Base-by-base conservation (phyloP, 2,113 vertebrate species). In the Puffinus mauretanicus region DNA sequence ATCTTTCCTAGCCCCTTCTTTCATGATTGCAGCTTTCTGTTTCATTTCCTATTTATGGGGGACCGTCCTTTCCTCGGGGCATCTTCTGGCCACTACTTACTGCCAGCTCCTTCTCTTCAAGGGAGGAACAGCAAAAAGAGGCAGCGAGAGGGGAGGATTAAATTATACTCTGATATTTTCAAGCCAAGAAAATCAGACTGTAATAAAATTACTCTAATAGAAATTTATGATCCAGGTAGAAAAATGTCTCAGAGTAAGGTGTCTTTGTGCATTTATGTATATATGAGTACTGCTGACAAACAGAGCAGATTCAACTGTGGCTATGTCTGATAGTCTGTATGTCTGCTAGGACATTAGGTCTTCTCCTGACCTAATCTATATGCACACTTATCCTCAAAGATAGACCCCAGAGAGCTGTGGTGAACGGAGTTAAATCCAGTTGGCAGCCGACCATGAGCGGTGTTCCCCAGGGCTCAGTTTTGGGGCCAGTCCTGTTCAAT, bases 21-120 rank as follows among this genome's bases (percentile, higher is more conserved):
- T 89, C 46, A 69, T 58, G 54, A 86, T 44, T 91, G 72, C 55
- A 92, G 62, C 58, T 92, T 96, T 96, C 82, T 94, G 70, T 90
- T 96, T 91, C 80, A 96, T 96, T 95, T 95, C 75, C 86, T 89
- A 80, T 94, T 96, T 93, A 92, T 66, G 51, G 47, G 64, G 71
- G 24, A 91, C 26, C 0, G 0, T 38, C 66, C 32, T 92, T 92
- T 96, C 95, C 91, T 93, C 4, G 0, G 44, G 93, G 92, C 73
- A 79, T 89, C 88, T 80, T 90, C 70, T 87, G 80, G 62, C 73
- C 70, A 60, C 82, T 70, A 34, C 62, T 73, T 79, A 77, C 51
- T 82, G 65, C 91, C 84, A 93, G 54, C 73, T 76, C 77, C 66
- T 71, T 91, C 76, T 80, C 73, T 94, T 93, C 81, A 82, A 54